Conservation (phyloP, 2,113 vertebrate genomes). For the Lophochroa leadbeateri region DNA sequence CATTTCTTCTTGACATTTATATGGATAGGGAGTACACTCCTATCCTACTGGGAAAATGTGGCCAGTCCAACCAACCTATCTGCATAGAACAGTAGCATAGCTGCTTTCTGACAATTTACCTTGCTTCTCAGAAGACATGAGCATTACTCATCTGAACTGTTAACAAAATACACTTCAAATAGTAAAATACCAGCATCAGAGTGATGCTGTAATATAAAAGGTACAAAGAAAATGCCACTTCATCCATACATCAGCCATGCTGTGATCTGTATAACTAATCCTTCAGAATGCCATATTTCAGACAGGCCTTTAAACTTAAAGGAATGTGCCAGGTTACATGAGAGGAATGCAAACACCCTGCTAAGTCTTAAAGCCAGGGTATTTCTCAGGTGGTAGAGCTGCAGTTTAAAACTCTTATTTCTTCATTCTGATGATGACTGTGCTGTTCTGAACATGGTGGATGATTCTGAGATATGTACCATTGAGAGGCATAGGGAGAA, state of each 20-base stretch:
- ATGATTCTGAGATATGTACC: background rate
- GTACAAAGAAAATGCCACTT: background rate
- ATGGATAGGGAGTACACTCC: background rate
- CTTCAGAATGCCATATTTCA: background rate
- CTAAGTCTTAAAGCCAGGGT: background rate
- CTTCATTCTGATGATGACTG: background rate
- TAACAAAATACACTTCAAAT: background rate
- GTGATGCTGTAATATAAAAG: background rate
- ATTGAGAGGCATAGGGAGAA: background rate
- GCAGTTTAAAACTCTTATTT: slow-evolving; percentile 46
- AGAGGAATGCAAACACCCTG: slow-evolving; percentile 39
- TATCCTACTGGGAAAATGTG: background rate
- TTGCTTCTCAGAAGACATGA: background rate
- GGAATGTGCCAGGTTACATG: background rate
- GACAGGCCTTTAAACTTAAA: background rate
- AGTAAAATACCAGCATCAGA: background rate
- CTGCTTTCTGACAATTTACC: background rate
- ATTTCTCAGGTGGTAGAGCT: slow-evolving; percentile 20
- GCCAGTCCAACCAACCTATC: background rate
- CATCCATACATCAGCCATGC: background rate
- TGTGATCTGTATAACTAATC: background rate
- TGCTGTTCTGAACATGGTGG: slow-evolving; percentile 5
- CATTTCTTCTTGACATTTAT: background rate
- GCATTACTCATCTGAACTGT: background rate
- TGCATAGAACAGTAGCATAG: background rate